Evolutionary conservation across 2,797 vertebrate genomes (phyloP).

Genomic region (Caiman crocodilus): DNA sequence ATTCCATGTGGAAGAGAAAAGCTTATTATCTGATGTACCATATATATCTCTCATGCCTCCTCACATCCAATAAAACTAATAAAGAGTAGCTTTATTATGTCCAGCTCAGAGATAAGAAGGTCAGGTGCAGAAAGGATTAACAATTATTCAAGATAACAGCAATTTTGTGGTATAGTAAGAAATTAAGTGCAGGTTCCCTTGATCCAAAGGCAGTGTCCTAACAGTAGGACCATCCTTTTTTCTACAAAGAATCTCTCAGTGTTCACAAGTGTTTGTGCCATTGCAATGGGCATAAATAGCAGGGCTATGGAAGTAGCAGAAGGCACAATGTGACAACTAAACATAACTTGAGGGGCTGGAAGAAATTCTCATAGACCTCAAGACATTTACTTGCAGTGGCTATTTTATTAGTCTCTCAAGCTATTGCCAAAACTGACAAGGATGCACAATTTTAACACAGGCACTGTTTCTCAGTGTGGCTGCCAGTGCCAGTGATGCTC

Average conservation of each 20-base stretch:
- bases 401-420: background rate
- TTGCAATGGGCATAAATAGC: background rate
- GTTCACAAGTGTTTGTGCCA: background rate
- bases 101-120: background rate
- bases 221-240: background rate
- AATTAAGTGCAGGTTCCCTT: too few relatives aligned
- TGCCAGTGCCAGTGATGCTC: too few relatives aligned
- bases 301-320: background rate
- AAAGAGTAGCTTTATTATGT: background rate
- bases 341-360: background rate
- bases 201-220: background rate
- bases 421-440: background rate
- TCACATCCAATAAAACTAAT: too few relatives aligned
- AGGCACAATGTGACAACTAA: background rate
- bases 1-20: background rate
- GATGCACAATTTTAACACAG: background rate
- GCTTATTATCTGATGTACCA: background rate
- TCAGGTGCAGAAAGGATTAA: background rate
- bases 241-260: background rate
- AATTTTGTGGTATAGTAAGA: background rate
- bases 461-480: background rate
- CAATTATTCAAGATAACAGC: background rate
- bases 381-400: background rate
- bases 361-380: background rate
- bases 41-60: background rate